phyloP scores from a whole-genome alignment of 2,888 invertebrate species.

The Epirrita christyi region DNA sequence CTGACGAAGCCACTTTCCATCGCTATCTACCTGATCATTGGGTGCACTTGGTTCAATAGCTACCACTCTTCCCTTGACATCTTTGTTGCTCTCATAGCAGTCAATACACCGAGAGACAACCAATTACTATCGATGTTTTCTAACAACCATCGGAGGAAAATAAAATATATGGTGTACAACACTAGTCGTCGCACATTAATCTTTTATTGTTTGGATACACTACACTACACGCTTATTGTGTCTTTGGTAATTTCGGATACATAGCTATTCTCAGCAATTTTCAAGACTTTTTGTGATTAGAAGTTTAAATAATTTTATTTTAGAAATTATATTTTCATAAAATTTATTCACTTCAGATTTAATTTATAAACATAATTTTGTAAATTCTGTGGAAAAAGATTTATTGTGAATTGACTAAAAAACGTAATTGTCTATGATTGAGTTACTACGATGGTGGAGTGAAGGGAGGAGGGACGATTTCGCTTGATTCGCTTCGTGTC shows the following conservation, averaged over 20 bases:
- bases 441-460: conserved; percentile 55
- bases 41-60: too few relatives aligned
- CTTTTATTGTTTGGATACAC: conserved; percentile 6
- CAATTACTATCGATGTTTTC: background rate
- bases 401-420: conserved; percentile 16
- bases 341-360: too few relatives aligned
- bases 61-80: too few relatives aligned
- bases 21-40: too few relatives aligned
- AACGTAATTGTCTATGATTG: conserved; percentile 65
- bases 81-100: too few relatives aligned
- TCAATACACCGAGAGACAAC: too few relatives aligned
- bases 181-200: conserved; percentile 29
- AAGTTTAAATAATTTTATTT: too few relatives aligned
- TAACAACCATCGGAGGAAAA: background rate
- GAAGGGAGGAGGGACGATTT: conserved; percentile 75
- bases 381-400: too few relatives aligned
- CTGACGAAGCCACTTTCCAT: too few relatives aligned
- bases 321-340: too few relatives aligned
- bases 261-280: background rate
- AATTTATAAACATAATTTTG: too few relatives aligned
- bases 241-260: conserved; percentile 11
- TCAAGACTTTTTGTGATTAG: background rate
- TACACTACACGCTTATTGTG: background rate
- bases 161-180: conserved; percentile 12
- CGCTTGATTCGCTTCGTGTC: conserved; percentile 75